Evolutionary conservation across 2,113 vertebrate species (phyloP), one percentile per base, ranked within the genome.

Genomic region (Orycteropus afer): DNA sequence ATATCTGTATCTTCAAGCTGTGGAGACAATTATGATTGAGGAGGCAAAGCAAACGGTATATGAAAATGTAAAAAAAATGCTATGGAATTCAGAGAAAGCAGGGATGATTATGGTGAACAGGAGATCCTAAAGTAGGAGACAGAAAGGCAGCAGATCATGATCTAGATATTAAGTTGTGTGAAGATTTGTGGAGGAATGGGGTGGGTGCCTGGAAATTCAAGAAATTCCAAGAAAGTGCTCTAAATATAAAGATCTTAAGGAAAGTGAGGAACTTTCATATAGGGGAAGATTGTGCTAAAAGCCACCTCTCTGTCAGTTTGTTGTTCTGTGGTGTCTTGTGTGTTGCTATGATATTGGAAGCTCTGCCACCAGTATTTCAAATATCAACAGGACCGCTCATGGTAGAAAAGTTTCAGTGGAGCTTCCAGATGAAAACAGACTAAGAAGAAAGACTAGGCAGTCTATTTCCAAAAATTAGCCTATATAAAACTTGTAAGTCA

Each of bases 21-120:
- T 49, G 45, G 40, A 82, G 34, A 59, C 49, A 92, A 78, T 73
- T 86, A 73, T 78, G 51, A 90, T 42, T 47, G 20, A 86, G 82
- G 25, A 59, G 5, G 11, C 12, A 82, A 83, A 65, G 34, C 18
- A 9, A 4, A n/a, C 32, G 25, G 23, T 61, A 51, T 42, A 53
- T 22, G 40, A 93, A 92, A 91, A 81, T 55, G 9, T 47, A 69
- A 80, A 40, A 80, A 40, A 65, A 82, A 61, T 61, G 25, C 9
- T 55, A 63, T 27, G 23, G 23, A 83, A 82, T 55, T 73, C 25
- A 57, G 71, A 61, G 69, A 51, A 57, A 57, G 23, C 25, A 67
- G 55, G 10, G 29, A 59, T 67, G 29, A 45, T 17, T 12, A 53
- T 4, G 7, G 3, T 27, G 7, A 23, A 10, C 9, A 65, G 15